A percentile compares a stretch with the other conserved stretches of the same genome.
Evolutionary conservation across 2,797 vertebrate genomes (phyloP).

Genomic region (Micromesistius poutassou): DNA sequence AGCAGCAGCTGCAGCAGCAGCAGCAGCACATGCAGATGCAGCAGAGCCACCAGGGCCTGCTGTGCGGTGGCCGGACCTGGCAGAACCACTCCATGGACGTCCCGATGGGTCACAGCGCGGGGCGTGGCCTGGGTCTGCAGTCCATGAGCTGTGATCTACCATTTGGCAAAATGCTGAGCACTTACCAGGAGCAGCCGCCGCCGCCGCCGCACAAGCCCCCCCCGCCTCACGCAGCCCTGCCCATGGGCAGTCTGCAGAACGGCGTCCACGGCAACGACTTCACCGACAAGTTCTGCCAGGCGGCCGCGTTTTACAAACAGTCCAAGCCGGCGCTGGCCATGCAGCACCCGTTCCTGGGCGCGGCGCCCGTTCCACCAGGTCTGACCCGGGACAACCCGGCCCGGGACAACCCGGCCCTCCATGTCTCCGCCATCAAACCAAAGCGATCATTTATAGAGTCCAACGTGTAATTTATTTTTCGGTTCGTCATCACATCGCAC

Average conservation of each 20-base stretch:
- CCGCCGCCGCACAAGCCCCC: constrained; percentile 55
- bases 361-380: constrained; percentile 73
- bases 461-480: constrained; percentile 78
- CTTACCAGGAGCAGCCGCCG: constrained; percentile 69
- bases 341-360: constrained; percentile 75
- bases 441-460: constrained; percentile 98
- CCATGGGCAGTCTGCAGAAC: constrained; percentile 75
- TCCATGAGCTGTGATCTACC: constrained; percentile 72
- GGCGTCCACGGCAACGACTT: constrained; percentile 77
- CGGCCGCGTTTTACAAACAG: constrained; percentile 77
- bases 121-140: constrained; percentile 60
- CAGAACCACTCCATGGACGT: constrained; percentile 77
- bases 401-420: constrained; percentile 79
- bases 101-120: constrained; percentile 53
- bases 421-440: constrained; percentile 86
- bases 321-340: constrained; percentile 73
- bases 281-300: constrained; percentile 78
- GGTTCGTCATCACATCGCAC: constrained; percentile 33
- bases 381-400: constrained; percentile 75
- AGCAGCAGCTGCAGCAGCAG: constrained; percentile 57
- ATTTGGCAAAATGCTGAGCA: constrained; percentile 69
- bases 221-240: constrained; percentile 61
- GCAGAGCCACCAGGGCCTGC: constrained; percentile 56
- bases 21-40: constrained; percentile 44
- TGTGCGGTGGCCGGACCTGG: constrained; percentile 73